Evolutionary conservation across 2,888 invertebrate species (phyloP).

Genomic region (Pantelozetes paolii): DNA sequence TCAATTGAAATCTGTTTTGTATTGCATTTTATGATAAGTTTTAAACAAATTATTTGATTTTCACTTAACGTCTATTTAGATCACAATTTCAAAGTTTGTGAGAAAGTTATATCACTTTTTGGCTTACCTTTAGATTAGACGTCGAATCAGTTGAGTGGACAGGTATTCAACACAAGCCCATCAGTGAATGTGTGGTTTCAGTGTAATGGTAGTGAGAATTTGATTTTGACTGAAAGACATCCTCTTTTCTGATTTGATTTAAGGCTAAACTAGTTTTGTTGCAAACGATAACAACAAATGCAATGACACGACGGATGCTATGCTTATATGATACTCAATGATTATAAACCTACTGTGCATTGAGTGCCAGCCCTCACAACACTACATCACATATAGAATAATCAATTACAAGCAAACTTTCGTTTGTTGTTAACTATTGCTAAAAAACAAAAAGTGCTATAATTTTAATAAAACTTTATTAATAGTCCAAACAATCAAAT

Average conservation of each 20-base stretch:
- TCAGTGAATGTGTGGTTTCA: not conserved
- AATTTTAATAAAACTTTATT: too few species aligned
- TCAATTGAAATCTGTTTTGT: not conserved
- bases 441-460: too few species aligned
- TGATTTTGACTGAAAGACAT: not conserved
- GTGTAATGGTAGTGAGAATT: not conserved
- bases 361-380: too few species aligned
- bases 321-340: not conserved
- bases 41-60: not conserved
- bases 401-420: too few species aligned
- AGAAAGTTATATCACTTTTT: not conserved
- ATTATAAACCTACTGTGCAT: too few species aligned
- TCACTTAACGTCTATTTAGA: too few species aligned
- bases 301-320: not conserved
- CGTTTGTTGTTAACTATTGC: too few species aligned
- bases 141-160: not conserved
- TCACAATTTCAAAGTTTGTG: not conserved
- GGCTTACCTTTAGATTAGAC: not conserved
- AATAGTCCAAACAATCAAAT: too few species aligned
- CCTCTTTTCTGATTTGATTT: not conserved
- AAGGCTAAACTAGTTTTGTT: constrained; percentile 11
- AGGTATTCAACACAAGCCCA: not conserved
- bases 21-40: not conserved
- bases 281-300: not conserved
- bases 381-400: too few species aligned